phyloP scores from a whole-genome alignment of 1,140 invertebrate genomes.

The Drosophila mayri region DNA sequence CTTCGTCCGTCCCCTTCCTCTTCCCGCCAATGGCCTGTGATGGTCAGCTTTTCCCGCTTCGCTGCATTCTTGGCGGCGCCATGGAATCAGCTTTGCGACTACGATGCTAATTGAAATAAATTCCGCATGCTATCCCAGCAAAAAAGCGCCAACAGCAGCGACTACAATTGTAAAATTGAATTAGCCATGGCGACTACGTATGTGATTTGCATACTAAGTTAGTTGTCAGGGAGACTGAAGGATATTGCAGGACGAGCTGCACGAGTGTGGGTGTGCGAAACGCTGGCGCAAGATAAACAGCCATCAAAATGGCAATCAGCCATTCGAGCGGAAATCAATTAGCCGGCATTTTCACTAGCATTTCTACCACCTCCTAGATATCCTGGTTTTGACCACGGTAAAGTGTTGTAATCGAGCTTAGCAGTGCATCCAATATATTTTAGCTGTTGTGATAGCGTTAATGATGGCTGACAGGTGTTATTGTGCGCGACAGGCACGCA shows the following conservation, averaged over 20 bases:
- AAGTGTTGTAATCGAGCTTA: slow-evolving; percentile 26
- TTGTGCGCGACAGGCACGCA: not conserved
- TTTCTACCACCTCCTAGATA: not conserved
- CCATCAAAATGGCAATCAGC: slow-evolving; percentile 48
- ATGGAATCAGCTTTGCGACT: slow-evolving; percentile 29
- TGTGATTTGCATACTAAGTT: slow-evolving; percentile 50
- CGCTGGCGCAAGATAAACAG: slow-evolving; percentile 36
- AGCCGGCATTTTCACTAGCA: slow-evolving; percentile 25
- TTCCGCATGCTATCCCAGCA: slow-evolving; percentile 68
- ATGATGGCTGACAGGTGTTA: slow-evolving; percentile 30
- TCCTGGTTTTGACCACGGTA: not conserved
- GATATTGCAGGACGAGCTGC: not conserved
- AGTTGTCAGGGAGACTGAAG: slow-evolving; percentile 6
- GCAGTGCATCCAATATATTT: slow-evolving; percentile 12
- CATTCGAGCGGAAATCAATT: slow-evolving; percentile 69
- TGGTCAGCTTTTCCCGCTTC: slow-evolving; percentile 56
- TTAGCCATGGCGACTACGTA: slow-evolving; percentile 51
- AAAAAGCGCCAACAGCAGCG: slow-evolving; percentile 60
- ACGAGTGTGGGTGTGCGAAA: slow-evolving; percentile 14
- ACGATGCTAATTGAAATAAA: slow-evolving; percentile 74
- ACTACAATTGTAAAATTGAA: slow-evolving; percentile 74
- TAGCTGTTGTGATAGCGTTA: slow-evolving; percentile 7
- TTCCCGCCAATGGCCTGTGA: slow-evolving; percentile 8
- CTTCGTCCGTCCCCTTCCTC: slow-evolving; percentile 7
- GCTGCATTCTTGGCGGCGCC: slow-evolving; percentile 50